A percentile compares a stretch with the other conserved stretches of the same genome.
These are phyloP conservation scores for Leuciscus idus DNA, from an alignment of 2,113 vertebrate species.

Conservation along the genomic window DNA sequence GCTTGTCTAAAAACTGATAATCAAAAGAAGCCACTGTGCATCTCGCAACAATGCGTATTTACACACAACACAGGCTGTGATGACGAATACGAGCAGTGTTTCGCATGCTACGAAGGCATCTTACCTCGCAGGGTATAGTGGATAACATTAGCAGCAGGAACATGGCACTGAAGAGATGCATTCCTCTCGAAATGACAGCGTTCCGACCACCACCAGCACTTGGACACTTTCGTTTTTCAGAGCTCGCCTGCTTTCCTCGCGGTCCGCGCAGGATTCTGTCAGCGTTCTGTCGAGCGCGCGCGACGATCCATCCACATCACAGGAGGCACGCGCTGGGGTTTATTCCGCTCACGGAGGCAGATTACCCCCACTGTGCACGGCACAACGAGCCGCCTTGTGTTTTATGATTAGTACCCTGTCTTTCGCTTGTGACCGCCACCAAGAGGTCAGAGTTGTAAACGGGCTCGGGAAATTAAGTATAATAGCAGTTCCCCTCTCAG, in stretches of 20 bases:
- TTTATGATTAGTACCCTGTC: slow-evolving; percentile 34
- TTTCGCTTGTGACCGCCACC: slow-evolving; percentile 44
- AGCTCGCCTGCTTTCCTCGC: slow-evolving; percentile 67
- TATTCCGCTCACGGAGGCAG: slow-evolving; percentile 64
- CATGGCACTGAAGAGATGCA: slow-evolving; percentile 84
- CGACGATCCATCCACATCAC: slow-evolving; percentile 80
- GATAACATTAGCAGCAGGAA: slow-evolving; percentile 82
- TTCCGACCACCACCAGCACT: slow-evolving; percentile 60
- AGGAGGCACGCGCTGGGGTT: slow-evolving; percentile 53
- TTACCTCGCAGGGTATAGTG: slow-evolving; percentile 74
- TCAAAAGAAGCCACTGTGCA: background rate
- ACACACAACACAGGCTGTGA: background rate
- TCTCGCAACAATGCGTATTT: background rate
- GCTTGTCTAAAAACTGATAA: slow-evolving; percentile 16
- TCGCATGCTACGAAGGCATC: slow-evolving; percentile 42
- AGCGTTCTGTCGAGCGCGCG: slow-evolving; percentile 67
- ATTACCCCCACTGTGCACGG: slow-evolving; percentile 62
- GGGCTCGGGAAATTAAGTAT: slow-evolving; percentile 20
- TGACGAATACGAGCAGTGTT: background rate
- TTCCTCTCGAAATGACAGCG: slow-evolving; percentile 73
- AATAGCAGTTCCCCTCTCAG: background rate
- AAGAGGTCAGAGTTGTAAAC: slow-evolving; percentile 44
- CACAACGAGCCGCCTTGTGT: slow-evolving; percentile 59
- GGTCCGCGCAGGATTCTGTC: slow-evolving; percentile 66
- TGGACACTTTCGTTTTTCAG: slow-evolving; percentile 61